Evolutionary conservation across 2,797 vertebrate species (phyloP).

Genomic region (Distichodus sexfasciatus): DNA sequence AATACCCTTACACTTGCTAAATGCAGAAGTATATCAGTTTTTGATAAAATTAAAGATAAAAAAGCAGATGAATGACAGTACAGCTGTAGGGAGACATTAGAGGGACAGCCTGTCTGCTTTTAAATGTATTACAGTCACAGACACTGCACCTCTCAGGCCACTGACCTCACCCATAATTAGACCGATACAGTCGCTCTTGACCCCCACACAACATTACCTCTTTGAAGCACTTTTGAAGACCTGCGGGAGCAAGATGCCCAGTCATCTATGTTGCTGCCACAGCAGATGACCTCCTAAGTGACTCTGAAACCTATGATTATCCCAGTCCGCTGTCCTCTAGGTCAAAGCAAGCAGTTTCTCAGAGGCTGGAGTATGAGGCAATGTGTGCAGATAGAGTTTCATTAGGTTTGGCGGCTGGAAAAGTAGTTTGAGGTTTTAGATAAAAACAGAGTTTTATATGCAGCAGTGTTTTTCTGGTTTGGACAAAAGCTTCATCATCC

Average conservation of each 20-base stretch:
- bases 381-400: not conserved
- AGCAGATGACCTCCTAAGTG: slow-evolving; percentile 37
- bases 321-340: slow-evolving; percentile 15
- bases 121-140: slow-evolving; percentile 42
- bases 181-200: slow-evolving; percentile 27
- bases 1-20: no score
- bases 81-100: slow-evolving; percentile 43
- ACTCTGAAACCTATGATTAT: slow-evolving; percentile 40
- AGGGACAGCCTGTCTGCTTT: slow-evolving; percentile 59
- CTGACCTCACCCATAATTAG: slow-evolving; percentile 44
- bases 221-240: slow-evolving; percentile 36
- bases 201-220: slow-evolving; percentile 28
- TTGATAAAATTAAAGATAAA: not conserved
- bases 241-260: slow-evolving; percentile 17
- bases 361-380: slow-evolving; percentile 9
- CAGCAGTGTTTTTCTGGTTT: slow-evolving; percentile 56
- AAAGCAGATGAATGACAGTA: not conserved
- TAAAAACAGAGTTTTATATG: slow-evolving; percentile 17
- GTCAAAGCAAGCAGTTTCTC: slow-evolving; percentile 18
- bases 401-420: slow-evolving; percentile 19
- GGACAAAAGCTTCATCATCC: slow-evolving; percentile 54
- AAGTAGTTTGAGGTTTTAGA: slow-evolving; percentile 32
- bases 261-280: slow-evolving; percentile 20
- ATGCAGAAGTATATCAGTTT: slow-evolving; percentile 21
- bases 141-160: slow-evolving; percentile 48